A percentile compares a stretch with the other conserved stretches of the same genome.
Conservation (phyloP, 2,888 invertebrate genomes). For the Gastrophysa polygoni region DNA sequence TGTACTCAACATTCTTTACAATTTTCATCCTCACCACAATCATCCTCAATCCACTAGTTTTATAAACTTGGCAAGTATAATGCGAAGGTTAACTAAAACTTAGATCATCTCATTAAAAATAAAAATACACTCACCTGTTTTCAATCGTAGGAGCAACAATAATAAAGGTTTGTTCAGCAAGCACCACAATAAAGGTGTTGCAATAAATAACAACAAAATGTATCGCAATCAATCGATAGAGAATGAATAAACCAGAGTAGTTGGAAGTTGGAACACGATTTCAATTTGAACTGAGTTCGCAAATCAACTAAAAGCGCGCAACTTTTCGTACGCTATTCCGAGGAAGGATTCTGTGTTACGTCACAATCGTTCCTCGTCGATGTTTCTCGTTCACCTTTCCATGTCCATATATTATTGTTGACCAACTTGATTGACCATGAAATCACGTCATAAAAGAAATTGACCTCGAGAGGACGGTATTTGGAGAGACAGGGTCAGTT, state of each 20-base stretch:
- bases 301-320: slow-evolving; percentile 33
- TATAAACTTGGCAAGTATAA: slow-evolving; percentile 19
- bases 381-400: slow-evolving; percentile 26
- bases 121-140: slow-evolving; percentile 17
- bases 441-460: slow-evolving; percentile 25
- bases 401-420: slow-evolving; percentile 34
- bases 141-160: neutral
- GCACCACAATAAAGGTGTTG: no score
- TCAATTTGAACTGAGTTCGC: slow-evolving; percentile 26
- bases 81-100: slow-evolving; percentile 25
- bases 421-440: slow-evolving; percentile 39
- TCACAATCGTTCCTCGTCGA: slow-evolving; percentile 31
- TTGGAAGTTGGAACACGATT: slow-evolving; percentile 30
- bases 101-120: slow-evolving; percentile 34
- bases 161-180: no score
- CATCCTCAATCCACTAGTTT: slow-evolving; percentile 4
- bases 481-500: neutral
- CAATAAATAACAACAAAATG: slow-evolving; percentile 2
- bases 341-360: slow-evolving; percentile 24
- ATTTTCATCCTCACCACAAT: neutral
- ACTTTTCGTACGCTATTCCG: slow-evolving; percentile 28
- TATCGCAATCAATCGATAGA: no score
- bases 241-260: no score
- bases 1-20: neutral
- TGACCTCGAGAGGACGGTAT: slow-evolving; percentile 17